These are phyloP conservation scores for Haliclystus octoradiatus DNA, from an alignment of 30 jellyfish, hydroid and myxozoan genomes.

Conservation along the genomic window DNA sequence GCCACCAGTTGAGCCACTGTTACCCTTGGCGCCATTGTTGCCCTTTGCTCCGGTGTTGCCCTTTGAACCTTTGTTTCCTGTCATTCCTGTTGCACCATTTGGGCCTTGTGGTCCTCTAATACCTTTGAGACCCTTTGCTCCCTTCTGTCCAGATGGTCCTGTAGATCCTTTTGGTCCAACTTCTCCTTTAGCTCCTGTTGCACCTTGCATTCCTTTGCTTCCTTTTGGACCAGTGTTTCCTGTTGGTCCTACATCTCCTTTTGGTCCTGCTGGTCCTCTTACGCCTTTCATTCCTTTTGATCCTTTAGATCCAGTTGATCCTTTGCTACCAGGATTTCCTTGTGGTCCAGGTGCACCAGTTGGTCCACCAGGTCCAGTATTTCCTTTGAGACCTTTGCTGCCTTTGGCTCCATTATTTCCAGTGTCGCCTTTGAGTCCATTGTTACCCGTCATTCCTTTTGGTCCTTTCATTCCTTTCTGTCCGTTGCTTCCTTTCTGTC, in stretches of 20 bases:
- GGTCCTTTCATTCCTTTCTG: background rate
- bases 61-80: too few species aligned
- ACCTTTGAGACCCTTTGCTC: slow-evolving; percentile 1
- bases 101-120: slow-evolving; percentile 4
- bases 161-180: background rate
- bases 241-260: too few species aligned
- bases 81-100: slow-evolving; percentile 4
- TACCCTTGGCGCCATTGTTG: slow-evolving; percentile 2
- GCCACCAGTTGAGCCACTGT: background rate
- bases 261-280: too few species aligned
- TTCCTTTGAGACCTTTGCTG: background rate
- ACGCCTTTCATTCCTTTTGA: too few species aligned
- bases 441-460: background rate
- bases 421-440: slow-evolving; percentile 3
- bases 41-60: too few species aligned
- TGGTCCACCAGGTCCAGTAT: background rate
- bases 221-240: too few species aligned
- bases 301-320: background rate
- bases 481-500: background rate
- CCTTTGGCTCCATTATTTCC: background rate
- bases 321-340: background rate
- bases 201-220: too few species aligned
- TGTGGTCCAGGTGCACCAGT: slow-evolving; percentile 4
- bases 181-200: background rate
- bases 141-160: background rate